These are phyloP conservation scores for Brevimyrus niger DNA, from an alignment of 2,113 vertebrate species.

Conservation along the genomic window DNA sequence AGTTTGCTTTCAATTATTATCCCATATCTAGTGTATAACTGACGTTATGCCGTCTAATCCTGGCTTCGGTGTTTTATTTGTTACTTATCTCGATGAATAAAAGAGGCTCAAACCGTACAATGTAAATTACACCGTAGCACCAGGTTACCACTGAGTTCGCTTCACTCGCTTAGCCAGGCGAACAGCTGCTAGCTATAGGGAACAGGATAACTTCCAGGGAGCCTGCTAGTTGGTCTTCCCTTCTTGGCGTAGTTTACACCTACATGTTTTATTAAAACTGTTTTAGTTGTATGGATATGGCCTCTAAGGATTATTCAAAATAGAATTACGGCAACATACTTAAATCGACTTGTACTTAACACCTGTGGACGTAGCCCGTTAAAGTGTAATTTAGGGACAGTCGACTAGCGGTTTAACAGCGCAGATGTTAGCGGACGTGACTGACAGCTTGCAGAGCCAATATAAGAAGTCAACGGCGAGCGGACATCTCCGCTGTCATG, in stretches of 20 bases:
- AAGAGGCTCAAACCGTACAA: not conserved
- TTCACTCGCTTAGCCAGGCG: not conserved
- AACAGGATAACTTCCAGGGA: not conserved
- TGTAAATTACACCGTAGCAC: not conserved
- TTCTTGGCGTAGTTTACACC: not conserved
- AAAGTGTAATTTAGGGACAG: not conserved
- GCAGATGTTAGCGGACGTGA: slow-evolving; percentile 36
- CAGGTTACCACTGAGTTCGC: not conserved
- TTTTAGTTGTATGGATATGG: not conserved
- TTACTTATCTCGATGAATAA: not conserved
- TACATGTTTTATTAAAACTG: not conserved
- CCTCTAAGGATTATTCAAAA: not conserved
- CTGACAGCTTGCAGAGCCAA: slow-evolving; percentile 48
- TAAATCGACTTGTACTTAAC: slow-evolving; percentile 22
- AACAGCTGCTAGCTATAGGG: slow-evolving; percentile 5
- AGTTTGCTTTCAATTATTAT: not conserved
- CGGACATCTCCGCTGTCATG: slow-evolving; percentile 44
- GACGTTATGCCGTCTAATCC: not conserved
- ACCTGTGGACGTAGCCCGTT: slow-evolving; percentile 41
- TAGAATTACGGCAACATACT: not conserved
- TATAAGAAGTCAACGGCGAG: slow-evolving; percentile 30
- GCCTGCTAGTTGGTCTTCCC: not conserved
- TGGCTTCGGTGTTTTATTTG: not conserved
- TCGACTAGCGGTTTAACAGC: not conserved
- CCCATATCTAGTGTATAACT: not conserved